These are phyloP conservation scores for Lepus americanus DNA, from an alignment of 2,113 vertebrate species.

Conservation along the genomic window DNA sequence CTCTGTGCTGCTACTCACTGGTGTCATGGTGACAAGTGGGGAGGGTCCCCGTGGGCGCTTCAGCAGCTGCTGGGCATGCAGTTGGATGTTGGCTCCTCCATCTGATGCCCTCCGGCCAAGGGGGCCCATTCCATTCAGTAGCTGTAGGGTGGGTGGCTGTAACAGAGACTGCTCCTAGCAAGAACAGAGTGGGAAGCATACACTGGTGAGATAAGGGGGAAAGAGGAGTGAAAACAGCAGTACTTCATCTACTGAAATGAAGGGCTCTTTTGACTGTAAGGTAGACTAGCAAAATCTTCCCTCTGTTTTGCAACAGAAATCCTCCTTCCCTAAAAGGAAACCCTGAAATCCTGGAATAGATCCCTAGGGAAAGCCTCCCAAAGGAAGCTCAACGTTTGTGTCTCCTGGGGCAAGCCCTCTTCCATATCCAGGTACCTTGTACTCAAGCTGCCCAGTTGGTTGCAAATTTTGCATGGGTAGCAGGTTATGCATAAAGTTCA, in stretches of 20 bases:
- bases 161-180: slow-evolving; percentile 97
- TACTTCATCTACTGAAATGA: neutral
- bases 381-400: neutral
- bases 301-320: neutral
- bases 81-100: slow-evolving; percentile 97
- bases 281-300: neutral
- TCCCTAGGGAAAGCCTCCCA: neutral
- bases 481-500: slow-evolving; percentile 94
- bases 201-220: neutral
- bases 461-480: slow-evolving; percentile 96
- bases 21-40: slow-evolving; percentile 95
- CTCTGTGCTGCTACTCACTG: slow-evolving; percentile 88
- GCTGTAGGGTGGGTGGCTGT: slow-evolving; percentile 97
- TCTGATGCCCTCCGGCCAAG: slow-evolving; percentile 97
- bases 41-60: slow-evolving; percentile 98
- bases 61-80: slow-evolving; percentile 96
- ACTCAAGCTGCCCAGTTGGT: slow-evolving; percentile 96
- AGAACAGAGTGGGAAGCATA: neutral
- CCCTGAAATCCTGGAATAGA: neutral
- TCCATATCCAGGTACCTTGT: slow-evolving; percentile 92
- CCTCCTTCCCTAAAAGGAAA: neutral
- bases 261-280: neutral
- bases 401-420: neutral
- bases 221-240: neutral
- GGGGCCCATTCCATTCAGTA: slow-evolving; percentile 98